Base-by-base conservation (phyloP, 2,888 invertebrate species). In the Sycophila texana region DNA sequence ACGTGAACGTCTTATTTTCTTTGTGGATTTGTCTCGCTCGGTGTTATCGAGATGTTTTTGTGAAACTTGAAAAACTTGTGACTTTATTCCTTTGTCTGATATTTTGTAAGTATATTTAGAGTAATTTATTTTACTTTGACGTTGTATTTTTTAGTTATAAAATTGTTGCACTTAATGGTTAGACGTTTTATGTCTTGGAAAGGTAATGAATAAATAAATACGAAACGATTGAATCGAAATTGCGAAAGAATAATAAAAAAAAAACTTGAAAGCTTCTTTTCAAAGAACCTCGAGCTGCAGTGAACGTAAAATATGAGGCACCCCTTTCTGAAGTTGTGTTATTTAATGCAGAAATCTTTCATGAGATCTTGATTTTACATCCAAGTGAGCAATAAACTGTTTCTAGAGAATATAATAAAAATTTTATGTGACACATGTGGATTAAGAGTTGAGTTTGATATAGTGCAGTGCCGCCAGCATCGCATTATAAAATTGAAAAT, bases 401-500 rank as follows among this genome's bases (percentile, higher is more conserved):
- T 39, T 63, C 39, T 26, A 4, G 22, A 16, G n/a, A 63, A 63
- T 12, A 63, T 18, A n/a, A 66, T 49, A 10, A 66, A 66, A 26
- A n/a, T 53, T 26, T 67, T 22, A 51, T 16, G n/a, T 12, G 5
- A 53, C 12, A n/a, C 12, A 66, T 12, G 20, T 53, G 53, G 26
- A 26, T 67, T 67, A 26, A 53, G 26, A n/a, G n/a, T 20, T 10
- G n/a, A 51, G n/a, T n/a, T 67, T 22, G 14, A 26, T 26, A n/a
- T 51, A 26, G n/a, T 13, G 10, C 26, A 53, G 16, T n/a, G 13
- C 26, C 12, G 18, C 2, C 22, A 18, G 58, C 10, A 14, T 5
- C 22, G 47, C 20, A 7, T 71, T 60, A 60, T 51, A 72, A 72
- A 49, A 72, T 61, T 51, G 53, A 73, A 61, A 67, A 58, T 18